Evolutionary conservation across 2,113 vertebrate genomes (phyloP), one percentile per base, ranked within the genome.

Genomic region (Eolophus roseicapilla): DNA sequence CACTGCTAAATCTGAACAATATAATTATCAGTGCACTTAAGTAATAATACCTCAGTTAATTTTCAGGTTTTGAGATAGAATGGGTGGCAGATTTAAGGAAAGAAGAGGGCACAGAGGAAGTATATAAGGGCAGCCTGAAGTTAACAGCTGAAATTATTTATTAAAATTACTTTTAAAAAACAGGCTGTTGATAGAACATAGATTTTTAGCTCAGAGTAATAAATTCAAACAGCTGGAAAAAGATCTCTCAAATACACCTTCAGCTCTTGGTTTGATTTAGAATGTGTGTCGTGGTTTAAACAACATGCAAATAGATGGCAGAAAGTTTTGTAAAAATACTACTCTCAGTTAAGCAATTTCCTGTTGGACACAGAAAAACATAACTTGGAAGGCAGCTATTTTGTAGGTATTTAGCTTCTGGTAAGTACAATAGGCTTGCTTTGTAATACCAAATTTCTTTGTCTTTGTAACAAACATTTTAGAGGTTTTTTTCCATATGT

Each of bases 141-240:
- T 49, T 81, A 93, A 44, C 59, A 86, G 62, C 43, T 77, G n/a
- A 83, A 90, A 96, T 92, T 77, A 18, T 64, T 49, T 91, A 86
- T 95, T 71, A 70, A 93, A 95, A 86, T 82, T 73, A 41, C 44
- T 78, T 75, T 69, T 16, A 16, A 81, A 85, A 81, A 62, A 2
- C 24, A 64, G 9, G 12, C 88, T 80, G 50, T 78, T 94, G 73
- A 35, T 82, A 77, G 86, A 92, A 79, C 65, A 92, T 74, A 94
- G 59, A 88, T 82, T 96, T 96, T 97, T 86, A 80, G 46, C 62
- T 91, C 62, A 47, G 39, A 96, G 35, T 53, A 65, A 85, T 90
- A 90, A 94, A 94, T 92, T 88, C 55, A 84, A 85, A 82, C 39
- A 92, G 50, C 57, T 88, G 33, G 63, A 90, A 74, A 86, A 80